A percentile compares a stretch with the other conserved stretches of the same genome.
These are phyloP conservation scores for Phortica okadai DNA, from an alignment of 2,888 invertebrate species.

Conservation along the genomic window DNA sequence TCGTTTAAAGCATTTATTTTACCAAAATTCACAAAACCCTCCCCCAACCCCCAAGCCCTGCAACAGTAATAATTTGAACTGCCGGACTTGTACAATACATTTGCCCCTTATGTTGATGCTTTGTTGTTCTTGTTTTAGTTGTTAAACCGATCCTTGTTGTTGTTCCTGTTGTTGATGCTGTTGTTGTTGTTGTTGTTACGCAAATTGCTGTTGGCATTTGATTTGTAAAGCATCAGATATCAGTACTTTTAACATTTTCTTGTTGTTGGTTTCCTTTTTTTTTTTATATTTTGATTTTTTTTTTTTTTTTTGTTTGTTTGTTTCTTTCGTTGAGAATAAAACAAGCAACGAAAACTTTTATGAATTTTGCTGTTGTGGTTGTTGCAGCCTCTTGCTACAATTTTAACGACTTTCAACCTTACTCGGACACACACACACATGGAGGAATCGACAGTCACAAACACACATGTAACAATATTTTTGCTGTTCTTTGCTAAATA, in stretches of 20 bases:
- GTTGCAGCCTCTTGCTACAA: conserved; percentile 41
- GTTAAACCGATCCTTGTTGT: conserved; percentile 35
- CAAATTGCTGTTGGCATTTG: conserved; percentile 67
- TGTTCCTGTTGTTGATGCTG: conserved; percentile 40
- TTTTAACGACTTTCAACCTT: conserved; percentile 2
- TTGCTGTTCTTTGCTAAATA: conserved; percentile 21
- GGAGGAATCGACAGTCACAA: background rate
- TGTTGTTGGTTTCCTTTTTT: background rate
- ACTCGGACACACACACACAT: conserved; percentile 9
- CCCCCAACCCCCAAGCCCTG: background rate
- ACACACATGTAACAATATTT: conserved; percentile 21
- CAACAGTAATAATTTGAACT: background rate
- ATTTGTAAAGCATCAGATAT: conserved; percentile 55
- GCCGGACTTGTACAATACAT: conserved; percentile 30
- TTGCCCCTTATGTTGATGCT: conserved; percentile 37
- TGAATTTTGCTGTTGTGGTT: conserved; percentile 40
- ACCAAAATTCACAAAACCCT: conserved; percentile 54
- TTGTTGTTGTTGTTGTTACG: conserved; percentile 29
- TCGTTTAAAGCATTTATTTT: conserved; percentile 69
- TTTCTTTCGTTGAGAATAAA: background rate
- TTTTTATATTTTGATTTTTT: background rate
- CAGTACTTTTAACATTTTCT: background rate
- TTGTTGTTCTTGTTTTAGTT: conserved; percentile 47
- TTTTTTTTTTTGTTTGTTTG: background rate
- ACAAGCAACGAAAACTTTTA: conserved; percentile 6